Evolutionary conservation across 1,140 invertebrate genomes (phyloP).

Genomic region (Varroa destructor): DNA sequence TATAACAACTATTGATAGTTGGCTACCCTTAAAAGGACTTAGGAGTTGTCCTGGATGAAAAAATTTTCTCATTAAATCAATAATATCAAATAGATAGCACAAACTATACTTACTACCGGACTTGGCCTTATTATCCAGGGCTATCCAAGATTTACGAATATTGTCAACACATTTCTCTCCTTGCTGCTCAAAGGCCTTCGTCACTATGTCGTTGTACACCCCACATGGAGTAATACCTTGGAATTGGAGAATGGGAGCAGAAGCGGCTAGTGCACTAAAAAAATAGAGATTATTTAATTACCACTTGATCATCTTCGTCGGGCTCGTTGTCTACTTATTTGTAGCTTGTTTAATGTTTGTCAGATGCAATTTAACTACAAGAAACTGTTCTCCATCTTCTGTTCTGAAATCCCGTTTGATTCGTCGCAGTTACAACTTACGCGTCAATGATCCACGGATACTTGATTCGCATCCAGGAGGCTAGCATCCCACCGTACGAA

Average conservation of each 20-base stretch:
- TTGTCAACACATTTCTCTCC: slow-evolving; percentile 54
- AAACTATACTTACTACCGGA: slow-evolving; percentile 41
- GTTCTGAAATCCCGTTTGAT: neutral
- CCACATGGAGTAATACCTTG: slow-evolving; percentile 62
- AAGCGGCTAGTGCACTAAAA: slow-evolving; percentile 77
- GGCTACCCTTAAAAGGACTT: too few relatives aligned
- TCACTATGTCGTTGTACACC: slow-evolving; percentile 61
- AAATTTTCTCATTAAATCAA: too few relatives aligned
- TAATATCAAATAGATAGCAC: neutral
- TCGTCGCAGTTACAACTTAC: slow-evolving; percentile 39
- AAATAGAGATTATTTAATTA: neutral
- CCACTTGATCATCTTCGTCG: neutral
- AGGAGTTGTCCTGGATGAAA: too few relatives aligned
- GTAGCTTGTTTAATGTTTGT: neutral
- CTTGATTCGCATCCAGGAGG: slow-evolving; percentile 88
- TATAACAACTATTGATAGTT: too few relatives aligned
- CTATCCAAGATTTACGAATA: slow-evolving; percentile 63
- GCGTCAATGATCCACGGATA: slow-evolving; percentile 75
- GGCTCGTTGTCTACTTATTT: slow-evolving; percentile 5
- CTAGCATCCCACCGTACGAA: slow-evolving; percentile 89
- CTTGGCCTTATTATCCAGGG: slow-evolving; percentile 49
- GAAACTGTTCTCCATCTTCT: neutral
- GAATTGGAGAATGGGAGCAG: slow-evolving; percentile 86
- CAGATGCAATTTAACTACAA: slow-evolving; percentile 8
- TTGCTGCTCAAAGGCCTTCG: slow-evolving; percentile 54